Percentiles rank a stretch among this genome's conserved stretches.
These are phyloP conservation scores for Nephrotoma appendiculata DNA, from an alignment of 2,888 invertebrate species.

Conservation along the genomic window DNA sequence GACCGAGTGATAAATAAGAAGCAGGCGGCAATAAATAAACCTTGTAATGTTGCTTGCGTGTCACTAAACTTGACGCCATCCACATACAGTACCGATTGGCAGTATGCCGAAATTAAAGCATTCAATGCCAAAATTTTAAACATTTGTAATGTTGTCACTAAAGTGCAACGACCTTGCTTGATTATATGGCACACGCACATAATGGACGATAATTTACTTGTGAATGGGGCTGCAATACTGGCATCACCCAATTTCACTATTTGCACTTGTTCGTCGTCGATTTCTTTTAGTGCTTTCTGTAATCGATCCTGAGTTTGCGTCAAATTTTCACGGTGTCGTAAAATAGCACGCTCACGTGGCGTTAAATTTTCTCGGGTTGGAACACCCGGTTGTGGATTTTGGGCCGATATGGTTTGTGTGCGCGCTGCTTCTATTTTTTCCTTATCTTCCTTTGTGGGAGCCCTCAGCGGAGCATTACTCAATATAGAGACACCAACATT, in stretches of 20 bases:
- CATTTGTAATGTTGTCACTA: conserved; percentile 99
- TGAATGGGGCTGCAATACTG: conserved; percentile 98
- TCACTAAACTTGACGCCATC: conserved; percentile 98
- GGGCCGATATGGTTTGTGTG: not conserved
- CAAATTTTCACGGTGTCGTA: conserved; percentile 26
- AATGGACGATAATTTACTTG: conserved; percentile 91
- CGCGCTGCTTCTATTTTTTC: conserved; percentile 10
- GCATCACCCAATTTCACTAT: conserved; percentile 96
- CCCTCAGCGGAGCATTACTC: conserved; percentile 59
- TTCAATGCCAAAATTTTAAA: conserved; percentile 98
- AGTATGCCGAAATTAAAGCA: conserved; percentile 94
- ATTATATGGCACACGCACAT: conserved; percentile 97
- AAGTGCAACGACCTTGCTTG: conserved; percentile 96
- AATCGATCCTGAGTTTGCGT: conserved; percentile 24
- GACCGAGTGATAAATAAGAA: conserved; percentile 97
- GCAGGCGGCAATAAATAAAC: conserved; percentile 86
- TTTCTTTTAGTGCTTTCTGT: conserved; percentile 53
- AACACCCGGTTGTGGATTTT: not conserved
- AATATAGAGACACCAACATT: conserved; percentile 90
- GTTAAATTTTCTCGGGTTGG: conserved; percentile 19
- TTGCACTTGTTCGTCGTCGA: conserved; percentile 77
- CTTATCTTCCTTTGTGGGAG: conserved; percentile 22
- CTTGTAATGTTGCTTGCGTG: conserved; percentile 94
- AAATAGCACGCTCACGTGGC: conserved; percentile 24
- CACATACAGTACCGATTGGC: conserved; percentile 93